Evolutionary conservation across 2,888 invertebrate genomes (phyloP), one percentile per base, ranked within the genome.

Genomic region (Lydus trimaculatus): DNA sequence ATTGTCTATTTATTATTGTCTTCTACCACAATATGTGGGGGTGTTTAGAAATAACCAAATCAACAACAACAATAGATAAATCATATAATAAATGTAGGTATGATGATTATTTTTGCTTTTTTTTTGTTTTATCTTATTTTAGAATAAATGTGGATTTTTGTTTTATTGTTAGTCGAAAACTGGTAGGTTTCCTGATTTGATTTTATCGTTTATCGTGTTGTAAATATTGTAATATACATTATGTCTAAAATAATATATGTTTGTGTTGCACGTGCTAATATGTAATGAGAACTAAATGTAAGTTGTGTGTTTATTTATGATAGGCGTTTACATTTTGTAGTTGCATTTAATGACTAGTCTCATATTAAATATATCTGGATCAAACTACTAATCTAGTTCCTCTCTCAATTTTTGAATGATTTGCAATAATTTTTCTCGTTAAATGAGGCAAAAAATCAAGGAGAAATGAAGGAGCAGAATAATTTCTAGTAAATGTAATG

Each of bases 1-100:
- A 56, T 80, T 74, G 77, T 76, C 77, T 78, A 81, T 81, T 81
- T 79, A 73, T 80, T 76, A 76, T 72, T 75, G 79, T 78, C 77
- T 73, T 71, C 65, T 67, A 68, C 65, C 52, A 68, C 68, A 59
- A 63, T 17, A 39, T 43, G 61, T 39, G 39, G 36, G 31, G 63
- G 63, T 43, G 56, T 23, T 28, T 43, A 17, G 63, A 6, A n/a
- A 52, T n/a, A 56, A 23, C 25, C 56, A 56, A 56, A 56, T 56
- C 56, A 23, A 23, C 56, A 56, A 23, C 56, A 56, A 28, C 56
- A 56, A 52, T 52, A 52, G 52, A 52, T 48, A 48, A 48, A 48
- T 48, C 48, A 48, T 48, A 9, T 3, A 48, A n/a, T n/a, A n/a
- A n/a, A n/a, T n/a, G n/a, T n/a, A n/a, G n/a, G n/a, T n/a, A n/a